Base-by-base conservation (phyloP, 2,888 invertebrate species). In the Antheraea yamamai region DNA sequence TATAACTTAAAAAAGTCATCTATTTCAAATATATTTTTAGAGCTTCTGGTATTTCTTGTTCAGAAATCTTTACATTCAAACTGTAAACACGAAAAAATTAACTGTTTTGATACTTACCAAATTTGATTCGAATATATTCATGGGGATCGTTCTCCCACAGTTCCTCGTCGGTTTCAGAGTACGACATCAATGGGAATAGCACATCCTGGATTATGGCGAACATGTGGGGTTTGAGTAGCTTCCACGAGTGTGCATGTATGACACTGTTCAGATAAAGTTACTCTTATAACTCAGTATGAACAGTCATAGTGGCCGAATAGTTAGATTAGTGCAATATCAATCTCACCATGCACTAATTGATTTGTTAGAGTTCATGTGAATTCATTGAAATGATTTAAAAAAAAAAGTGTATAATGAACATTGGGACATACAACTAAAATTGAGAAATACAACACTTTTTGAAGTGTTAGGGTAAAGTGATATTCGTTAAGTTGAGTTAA, bases 61-160 rank as follows among this genome's bases (percentile, higher is more conserved):
- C 23, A 23, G 2, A 61, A 26, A 26, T 8, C 23, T 55, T 55
- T 4, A 55, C 7, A 18, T 7, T 10, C 23, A 4, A 23, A 1
- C 23, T 61, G 23, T 23, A 61, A 61, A 61, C n/a, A 61, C 0
- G 23, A 61, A 55, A 20, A n/a, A 0, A 6, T 10, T 12, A 55
- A 55, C 55, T 55, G 16, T n/a, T 55, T 70, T 23, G 39, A 39
- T n/a, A 79, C 95, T 92, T 93, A 98, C 98, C 99, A 91, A 99
- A 99, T 95, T 99, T 99, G 75, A 98, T 96, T 81, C 99, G 96
- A 83, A 99, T 98, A 89, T 99, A 99, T 94, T 99, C 99, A 85
- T 98, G 97, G 1, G 99, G 99, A 95, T 99, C 99, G 0, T 96
- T 97, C 78, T 98, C 97, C 99, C 99, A 99, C 39, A 99, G 93